Evolutionary conservation across 2,888 invertebrate species (phyloP).

Genomic region (Ecliptopera silaceata): DNA sequence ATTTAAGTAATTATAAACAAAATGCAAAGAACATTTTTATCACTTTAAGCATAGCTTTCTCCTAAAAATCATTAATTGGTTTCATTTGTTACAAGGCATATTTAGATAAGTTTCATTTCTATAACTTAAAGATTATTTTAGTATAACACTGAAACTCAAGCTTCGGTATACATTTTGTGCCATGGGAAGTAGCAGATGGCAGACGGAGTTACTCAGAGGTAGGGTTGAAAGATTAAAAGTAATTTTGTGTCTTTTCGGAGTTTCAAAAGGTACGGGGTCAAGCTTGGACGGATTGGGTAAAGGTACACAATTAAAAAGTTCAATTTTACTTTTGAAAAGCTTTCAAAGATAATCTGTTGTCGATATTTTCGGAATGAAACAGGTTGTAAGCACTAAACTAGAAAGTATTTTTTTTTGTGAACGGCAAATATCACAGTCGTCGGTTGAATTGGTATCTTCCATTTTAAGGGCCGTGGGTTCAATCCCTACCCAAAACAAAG

Average conservation of each 20-base stretch:
- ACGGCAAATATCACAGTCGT: too few relatives aligned
- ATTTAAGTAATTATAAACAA: too few relatives aligned
- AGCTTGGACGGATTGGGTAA: not conserved
- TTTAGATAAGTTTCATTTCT: conserved; percentile 4
- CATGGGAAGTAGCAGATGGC: conserved; percentile 24
- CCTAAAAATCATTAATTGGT: too few relatives aligned
- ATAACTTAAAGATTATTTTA: not conserved
- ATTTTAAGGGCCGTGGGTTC: too few relatives aligned
- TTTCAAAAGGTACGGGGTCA: conserved; percentile 10
- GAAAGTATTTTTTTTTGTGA: too few relatives aligned
- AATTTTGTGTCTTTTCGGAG: conserved; percentile 25
- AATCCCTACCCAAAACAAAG: too few relatives aligned
- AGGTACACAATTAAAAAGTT: not conserved
- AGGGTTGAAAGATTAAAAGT: conserved; percentile 33
- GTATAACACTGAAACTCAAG: not conserved
- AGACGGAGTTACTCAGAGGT: conserved; percentile 15
- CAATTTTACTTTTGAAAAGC: not conserved
- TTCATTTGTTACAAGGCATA: too few relatives aligned
- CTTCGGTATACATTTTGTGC: conserved; percentile 6
- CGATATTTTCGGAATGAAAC: too few relatives aligned
- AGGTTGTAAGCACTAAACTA: too few relatives aligned
- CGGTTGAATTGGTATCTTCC: too few relatives aligned
- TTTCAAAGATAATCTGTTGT: not conserved
- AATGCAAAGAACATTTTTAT: too few relatives aligned
- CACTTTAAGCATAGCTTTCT: too few relatives aligned